Conservation (phyloP, 2,888 invertebrate genomes). For the Ormyrus labotus region DNA sequence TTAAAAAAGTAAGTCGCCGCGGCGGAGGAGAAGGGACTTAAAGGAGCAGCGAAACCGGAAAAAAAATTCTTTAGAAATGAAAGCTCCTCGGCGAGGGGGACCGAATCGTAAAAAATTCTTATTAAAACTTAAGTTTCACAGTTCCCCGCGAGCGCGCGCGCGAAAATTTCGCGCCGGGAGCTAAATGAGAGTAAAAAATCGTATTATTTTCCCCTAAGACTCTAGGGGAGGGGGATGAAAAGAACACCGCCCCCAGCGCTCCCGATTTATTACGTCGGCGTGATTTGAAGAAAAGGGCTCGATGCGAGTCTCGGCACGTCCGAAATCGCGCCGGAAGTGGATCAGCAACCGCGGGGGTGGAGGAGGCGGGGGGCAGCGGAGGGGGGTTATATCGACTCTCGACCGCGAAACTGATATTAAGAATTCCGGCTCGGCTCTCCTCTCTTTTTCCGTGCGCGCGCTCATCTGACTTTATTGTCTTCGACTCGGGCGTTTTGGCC, state of each 20-base stretch:
- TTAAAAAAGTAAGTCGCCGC: too few relatives aligned
- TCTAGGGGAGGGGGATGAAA: not conserved
- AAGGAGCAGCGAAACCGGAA: too few relatives aligned
- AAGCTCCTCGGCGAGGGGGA: not conserved
- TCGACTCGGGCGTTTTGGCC: conserved; percentile 20
- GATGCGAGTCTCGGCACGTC: not conserved
- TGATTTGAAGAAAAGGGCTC: not conserved
- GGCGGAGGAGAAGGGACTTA: too few relatives aligned
- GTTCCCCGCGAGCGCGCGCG: not conserved
- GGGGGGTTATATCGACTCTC: not conserved
- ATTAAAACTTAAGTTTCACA: conserved; percentile 29
- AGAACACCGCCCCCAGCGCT: too few relatives aligned
- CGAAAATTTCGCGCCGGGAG: conserved; percentile 5
- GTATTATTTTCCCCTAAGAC: conserved; percentile 19
- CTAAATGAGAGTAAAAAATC: conserved; percentile 31
- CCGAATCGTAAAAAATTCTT: conserved; percentile 32
- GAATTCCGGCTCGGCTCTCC: not conserved
- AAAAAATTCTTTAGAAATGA: conserved; percentile 16
- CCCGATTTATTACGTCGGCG: too few relatives aligned
- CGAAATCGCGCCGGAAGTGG: too few relatives aligned
- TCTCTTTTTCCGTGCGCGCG: too few relatives aligned
- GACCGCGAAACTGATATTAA: conserved; percentile 35
- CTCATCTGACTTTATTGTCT: conserved; percentile 26
- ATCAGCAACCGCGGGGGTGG: too few relatives aligned
- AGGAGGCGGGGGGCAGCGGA: too few relatives aligned